Evolutionary conservation across 2,888 invertebrate species (phyloP).

Genomic region (Crepidodera aurea): DNA sequence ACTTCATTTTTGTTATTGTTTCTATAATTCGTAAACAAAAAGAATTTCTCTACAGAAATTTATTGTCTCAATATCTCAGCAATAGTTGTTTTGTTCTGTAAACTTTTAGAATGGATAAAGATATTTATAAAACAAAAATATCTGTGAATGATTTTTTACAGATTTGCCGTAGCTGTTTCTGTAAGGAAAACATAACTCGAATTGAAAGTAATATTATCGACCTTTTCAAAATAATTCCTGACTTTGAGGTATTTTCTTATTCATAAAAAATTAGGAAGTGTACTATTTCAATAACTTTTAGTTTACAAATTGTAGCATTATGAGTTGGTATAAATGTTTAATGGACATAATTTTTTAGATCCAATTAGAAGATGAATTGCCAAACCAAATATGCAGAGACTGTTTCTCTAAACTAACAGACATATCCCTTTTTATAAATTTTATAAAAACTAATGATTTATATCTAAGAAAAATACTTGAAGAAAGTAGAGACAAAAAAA

Average conservation of each 20-base stretch:
- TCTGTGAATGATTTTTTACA: slow-evolving; percentile 11
- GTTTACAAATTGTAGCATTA: too few species aligned
- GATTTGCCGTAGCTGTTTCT: slow-evolving; percentile 23
- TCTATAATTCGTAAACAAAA: too few species aligned
- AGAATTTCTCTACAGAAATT: too few species aligned
- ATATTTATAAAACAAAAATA: not conserved
- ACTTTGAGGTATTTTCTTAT: slow-evolving; percentile 29
- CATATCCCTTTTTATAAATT: slow-evolving; percentile 31
- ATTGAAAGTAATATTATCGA: slow-evolving; percentile 18
- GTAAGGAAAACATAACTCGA: not conserved
- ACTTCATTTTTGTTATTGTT: too few species aligned
- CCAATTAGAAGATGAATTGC: slow-evolving; percentile 33
- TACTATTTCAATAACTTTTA: too few species aligned
- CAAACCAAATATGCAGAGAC: slow-evolving; percentile 34
- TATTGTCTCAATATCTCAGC: too few species aligned
- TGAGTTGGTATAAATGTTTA: too few species aligned
- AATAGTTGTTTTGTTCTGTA: too few species aligned
- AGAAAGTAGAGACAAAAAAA: slow-evolving; percentile 15
- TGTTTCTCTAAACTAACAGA: slow-evolving; percentile 31
- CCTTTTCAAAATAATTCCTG: slow-evolving; percentile 29
- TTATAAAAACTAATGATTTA: slow-evolving; percentile 33
- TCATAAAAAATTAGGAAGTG: too few species aligned
- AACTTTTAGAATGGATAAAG: not conserved
- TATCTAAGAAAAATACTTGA: slow-evolving; percentile 28
- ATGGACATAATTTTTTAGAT: slow-evolving; percentile 27